Evolutionary conservation across 2,888 invertebrate species (phyloP), one percentile per base, ranked within the genome.

Genomic region (Scrobipalpa costella): DNA sequence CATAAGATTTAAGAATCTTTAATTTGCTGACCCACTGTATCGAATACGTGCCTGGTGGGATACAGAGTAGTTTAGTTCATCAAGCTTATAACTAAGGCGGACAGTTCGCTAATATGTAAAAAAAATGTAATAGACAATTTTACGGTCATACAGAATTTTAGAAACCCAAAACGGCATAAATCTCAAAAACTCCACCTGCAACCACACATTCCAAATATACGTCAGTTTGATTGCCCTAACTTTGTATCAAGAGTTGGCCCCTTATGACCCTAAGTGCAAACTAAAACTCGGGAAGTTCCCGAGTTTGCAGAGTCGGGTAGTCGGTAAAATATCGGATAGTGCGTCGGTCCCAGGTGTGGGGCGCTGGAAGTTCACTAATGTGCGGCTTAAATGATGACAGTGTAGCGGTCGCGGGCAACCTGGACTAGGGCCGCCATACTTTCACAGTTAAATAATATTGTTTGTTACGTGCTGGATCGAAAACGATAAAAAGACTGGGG

Each of bases 321-420:
- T 75, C 75, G 80, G 80, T 86, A 86, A 86, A 86, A 86, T 87
- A 88, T 86, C 80, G 83, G 82, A 80, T 85, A 80, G 83, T 85
- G 78, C 79, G 79, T 81, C 74, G 77, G 79, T 73, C 87, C 80
- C 89, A 89, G 89, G 90, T 89, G 89, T 78, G 73, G 80, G 78
- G 79, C 87, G 84, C 85, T 82, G 81, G 86, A 90, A 90, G 87
- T 90, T 85, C 79, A 74, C 86, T 88, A 90, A 90, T 90, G 86
- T 89, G 84, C 81, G 87, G 88, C 88, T 87, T 90, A 89, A 89
- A 89, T 84, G 84, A 87, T 88, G 89, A 88, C 87, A 87, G n/a
- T n/a, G 77, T 84, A 82, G 85, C 73, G 80, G 81, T 71, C 74
- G 73, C 73, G 75, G 76, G 77, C n/a, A 47, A 72, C 74, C 75